Base-by-base conservation (phyloP, 1,140 invertebrate genomes). In the Vanessa tameamea region DNA sequence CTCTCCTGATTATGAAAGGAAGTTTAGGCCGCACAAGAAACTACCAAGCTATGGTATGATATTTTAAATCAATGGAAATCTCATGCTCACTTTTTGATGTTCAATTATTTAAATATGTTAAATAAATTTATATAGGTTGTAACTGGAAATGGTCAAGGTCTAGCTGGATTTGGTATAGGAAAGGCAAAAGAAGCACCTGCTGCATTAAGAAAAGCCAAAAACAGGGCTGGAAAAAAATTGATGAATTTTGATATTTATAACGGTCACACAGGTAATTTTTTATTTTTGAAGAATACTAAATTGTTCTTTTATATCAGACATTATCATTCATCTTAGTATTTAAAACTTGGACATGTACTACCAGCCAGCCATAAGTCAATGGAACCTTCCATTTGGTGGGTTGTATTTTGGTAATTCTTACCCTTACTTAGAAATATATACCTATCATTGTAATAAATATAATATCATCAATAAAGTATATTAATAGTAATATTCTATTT, bases 121-220 rank as follows among this genome's bases (percentile, higher is more conserved):
- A 48, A 8, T 53, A 57, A 72, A 63, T 68, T 68, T 66, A 75
- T 77, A 31, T 20, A 92, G 90, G 95, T 96, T 48, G 95, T 99
- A 2, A 98, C 97, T 68, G 98, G 98, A 59, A 99, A 99, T 94
- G 93, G 94, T 64, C 96, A 98, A 88, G 98, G 98, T 4, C 88
- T 99, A 13, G 96, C 94, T 80, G 98, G 97, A 16, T 97, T 98
- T 94, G 95, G 95, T 14, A 80, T 96, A n/a, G 95, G 94, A 0
- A 97, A 95, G 92, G 94, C 95, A 8, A 82, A 94, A 6, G 95
- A 97, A 77, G 92, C 94, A 9, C 94, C 87, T 85, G 91, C 94
- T 11, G 95, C 96, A 31, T 64, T 98, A 13, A 94, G 94, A 69
- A 95, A 95, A 92, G 97, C 97, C 0, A 98, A 96, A 89, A 98